These are phyloP conservation scores for Laterallus jamaicensis DNA, from an alignment of 2,113 vertebrate species.

Conservation along the genomic window DNA sequence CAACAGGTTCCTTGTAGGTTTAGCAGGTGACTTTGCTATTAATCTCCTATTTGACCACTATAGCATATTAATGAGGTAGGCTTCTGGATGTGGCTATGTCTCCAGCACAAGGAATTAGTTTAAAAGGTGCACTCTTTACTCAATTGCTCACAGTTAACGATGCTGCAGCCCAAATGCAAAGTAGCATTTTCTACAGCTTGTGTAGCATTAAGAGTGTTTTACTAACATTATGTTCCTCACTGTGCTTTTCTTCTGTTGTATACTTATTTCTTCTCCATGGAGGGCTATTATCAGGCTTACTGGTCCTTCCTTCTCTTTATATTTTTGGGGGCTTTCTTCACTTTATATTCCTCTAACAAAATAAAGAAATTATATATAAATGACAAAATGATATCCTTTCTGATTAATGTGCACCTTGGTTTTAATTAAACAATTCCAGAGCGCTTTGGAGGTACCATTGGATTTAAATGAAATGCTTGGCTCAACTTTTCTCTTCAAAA, in stretches of 20 bases:
- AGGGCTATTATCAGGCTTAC: conserved; percentile 77
- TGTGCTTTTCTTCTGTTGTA: conserved; percentile 79
- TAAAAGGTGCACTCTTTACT: conserved; percentile 78
- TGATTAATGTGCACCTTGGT: conserved; percentile 68
- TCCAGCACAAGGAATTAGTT: conserved; percentile 75
- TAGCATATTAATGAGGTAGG: conserved; percentile 80
- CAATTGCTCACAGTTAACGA: conserved; percentile 74
- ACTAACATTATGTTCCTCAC: conserved; percentile 77
- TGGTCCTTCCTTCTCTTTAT: conserved; percentile 72
- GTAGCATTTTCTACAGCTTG: conserved; percentile 76
- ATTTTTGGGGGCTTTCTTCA: conserved; percentile 61
- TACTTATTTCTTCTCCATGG: conserved; percentile 75
- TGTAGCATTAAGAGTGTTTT: conserved; percentile 77
- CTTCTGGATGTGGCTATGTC: conserved; percentile 67
- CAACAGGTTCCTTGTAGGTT: conserved; percentile 84
- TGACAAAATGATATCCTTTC: conserved; percentile 78
- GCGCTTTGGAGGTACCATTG: conserved; percentile 54
- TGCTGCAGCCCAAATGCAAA: conserved; percentile 76
- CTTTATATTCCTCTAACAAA: conserved; percentile 59
- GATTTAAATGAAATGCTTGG: conserved; percentile 61
- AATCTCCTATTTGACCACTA: conserved; percentile 81
- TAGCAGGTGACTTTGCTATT: conserved; percentile 85
- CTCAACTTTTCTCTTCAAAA: conserved; percentile 70
- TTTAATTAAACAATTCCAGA: conserved; percentile 78
- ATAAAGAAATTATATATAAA: conserved; percentile 73